Conservation (phyloP, 2,113 vertebrate genomes). For the Trematocara stigmaticum region DNA sequence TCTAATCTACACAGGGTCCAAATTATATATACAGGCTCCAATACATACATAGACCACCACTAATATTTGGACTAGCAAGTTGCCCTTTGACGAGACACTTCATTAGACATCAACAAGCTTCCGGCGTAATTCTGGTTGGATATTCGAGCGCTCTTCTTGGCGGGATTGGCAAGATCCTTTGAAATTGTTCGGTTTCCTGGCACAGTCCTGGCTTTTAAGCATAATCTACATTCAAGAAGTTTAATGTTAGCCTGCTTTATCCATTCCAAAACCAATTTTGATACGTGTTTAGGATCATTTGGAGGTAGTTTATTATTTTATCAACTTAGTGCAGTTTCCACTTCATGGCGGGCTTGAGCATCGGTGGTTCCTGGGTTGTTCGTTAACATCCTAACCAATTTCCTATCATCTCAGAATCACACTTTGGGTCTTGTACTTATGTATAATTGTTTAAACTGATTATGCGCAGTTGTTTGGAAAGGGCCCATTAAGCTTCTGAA, state of each 20-base stretch:
- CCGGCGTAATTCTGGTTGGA: not conserved
- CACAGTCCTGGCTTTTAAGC: not conserved
- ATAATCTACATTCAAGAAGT: not conserved
- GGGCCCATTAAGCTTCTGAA: not conserved
- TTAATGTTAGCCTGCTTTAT: not conserved
- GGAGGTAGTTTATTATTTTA: not conserved
- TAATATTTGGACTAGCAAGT: not conserved
- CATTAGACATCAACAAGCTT: not conserved
- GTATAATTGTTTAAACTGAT: not conserved
- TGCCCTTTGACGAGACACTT: not conserved
- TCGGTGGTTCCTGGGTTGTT: not conserved
- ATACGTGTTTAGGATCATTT: accelerated
- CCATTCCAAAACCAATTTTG: not conserved
- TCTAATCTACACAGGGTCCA: not conserved
- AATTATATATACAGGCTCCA: not conserved
- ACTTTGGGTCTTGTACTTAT: not conserved
- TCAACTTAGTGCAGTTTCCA: not conserved
- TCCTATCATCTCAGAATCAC: not conserved
- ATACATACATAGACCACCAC: accelerated
- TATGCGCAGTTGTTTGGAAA: not conserved
- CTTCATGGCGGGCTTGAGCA: not conserved
- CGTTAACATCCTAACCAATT: not conserved
- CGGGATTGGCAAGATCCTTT: not conserved
- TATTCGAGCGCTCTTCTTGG: not conserved
- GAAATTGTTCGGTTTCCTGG: not conserved